Base-by-base conservation (phyloP, 1,140 invertebrate species). In the Mycetomoellerius zeteki region DNA sequence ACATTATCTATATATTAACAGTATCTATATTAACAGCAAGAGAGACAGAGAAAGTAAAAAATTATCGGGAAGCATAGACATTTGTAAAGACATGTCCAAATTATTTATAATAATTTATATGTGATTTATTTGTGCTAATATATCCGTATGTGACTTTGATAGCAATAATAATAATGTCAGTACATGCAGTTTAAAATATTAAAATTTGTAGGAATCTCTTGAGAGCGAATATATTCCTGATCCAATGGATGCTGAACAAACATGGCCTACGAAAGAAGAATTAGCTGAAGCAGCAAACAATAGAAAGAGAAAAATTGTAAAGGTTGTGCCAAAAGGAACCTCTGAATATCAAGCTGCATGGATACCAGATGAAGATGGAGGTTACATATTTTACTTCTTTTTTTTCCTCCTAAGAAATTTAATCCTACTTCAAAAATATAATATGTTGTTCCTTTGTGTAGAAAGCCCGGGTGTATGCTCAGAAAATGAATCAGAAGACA, bases 271-370 rank as follows among this genome's bases (percentile, higher is more conserved):
- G 37, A 97, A 98, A 86, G 98, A 99, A 94, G 98, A 99, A 96
- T 96, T 99, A 72, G 96, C 96, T 91, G 96, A 97, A 89, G 97
- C 98, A 3, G 96, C 97, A 93, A 94, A 96, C 86, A 96, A 97
- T 86, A 88, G 93, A 90, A 97, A 96, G 86, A 96, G 96, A 89
- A 97, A 97, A 94, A 96, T 96, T 77, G 95, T 97, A 0, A 98
- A 98, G 93, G 97, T 96, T 92, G 97, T 99, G 33, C 99, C 98
- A 0, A 98, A 99, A 95, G 99, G 99, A 58, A 98, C 98, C 92
- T 99, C 99, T 16, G 98, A 98, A 77, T 99, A 99, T 95, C 99
- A 99, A 95, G 98, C 99, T 30, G 97, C 98, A 50, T 99, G 99
- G 99, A 99, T 99, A 94, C 96, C 97, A 5, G 97, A 98, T 90